Evolutionary conservation across 2,888 invertebrate species (phyloP).

Genomic region (Thyatira batis): DNA sequence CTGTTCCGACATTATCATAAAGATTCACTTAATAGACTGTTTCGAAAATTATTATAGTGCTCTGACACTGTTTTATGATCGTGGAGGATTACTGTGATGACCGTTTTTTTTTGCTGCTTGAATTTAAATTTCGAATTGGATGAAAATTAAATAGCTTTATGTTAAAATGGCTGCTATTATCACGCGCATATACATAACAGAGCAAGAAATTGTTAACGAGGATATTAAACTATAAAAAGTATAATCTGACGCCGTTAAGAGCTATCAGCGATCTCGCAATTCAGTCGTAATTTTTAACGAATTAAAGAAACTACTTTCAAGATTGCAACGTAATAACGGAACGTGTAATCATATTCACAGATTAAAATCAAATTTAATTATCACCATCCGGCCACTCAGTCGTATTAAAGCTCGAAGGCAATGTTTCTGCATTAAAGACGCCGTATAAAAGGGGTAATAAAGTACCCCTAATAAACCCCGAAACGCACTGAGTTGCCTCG

Average conservation of each 20-base stretch:
- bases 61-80: constrained; percentile 71
- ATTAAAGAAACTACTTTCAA: constrained; percentile 47
- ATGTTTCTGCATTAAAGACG: constrained; percentile 62
- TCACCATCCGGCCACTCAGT: constrained; percentile 56
- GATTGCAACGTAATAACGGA: constrained; percentile 54
- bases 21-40: constrained; percentile 81
- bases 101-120: constrained; percentile 41
- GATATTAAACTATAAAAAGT: constrained; percentile 33
- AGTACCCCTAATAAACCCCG: constrained; percentile 77
- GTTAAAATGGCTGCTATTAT: constrained; percentile 37
- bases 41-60: constrained; percentile 76
- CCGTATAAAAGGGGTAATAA: constrained; percentile 71
- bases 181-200: constrained; percentile 12
- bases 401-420: constrained; percentile 50
- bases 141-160: constrained; percentile 36
- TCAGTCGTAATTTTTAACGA: constrained; percentile 44
- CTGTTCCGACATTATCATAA: constrained; percentile 79
- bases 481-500: constrained; percentile 69
- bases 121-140: constrained; percentile 49
- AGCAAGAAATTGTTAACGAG: constrained; percentile 26
- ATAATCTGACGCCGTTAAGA: constrained; percentile 47
- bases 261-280: constrained; percentile 51
- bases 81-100: constrained; percentile 60
- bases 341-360: constrained; percentile 64
- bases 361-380: constrained; percentile 75